phyloP scores from a whole-genome alignment of 2,888 invertebrate species.

The Zeuzera pyrina region DNA sequence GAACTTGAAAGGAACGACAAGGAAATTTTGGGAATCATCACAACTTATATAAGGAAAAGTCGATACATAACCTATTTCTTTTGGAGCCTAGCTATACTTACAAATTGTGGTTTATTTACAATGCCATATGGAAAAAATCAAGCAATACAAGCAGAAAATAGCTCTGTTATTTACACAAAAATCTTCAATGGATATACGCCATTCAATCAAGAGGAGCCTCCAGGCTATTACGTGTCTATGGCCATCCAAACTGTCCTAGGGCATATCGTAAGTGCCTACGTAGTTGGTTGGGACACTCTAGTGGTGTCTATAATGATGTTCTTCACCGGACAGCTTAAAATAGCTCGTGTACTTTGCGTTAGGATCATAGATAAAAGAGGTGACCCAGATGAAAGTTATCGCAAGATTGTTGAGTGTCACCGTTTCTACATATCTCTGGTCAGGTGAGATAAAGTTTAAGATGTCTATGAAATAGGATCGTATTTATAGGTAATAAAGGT shows the following conservation, averaged over 20 bases:
- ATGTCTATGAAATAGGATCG: too few species aligned
- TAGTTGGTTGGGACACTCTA: constrained; percentile 43
- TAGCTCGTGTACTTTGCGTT: constrained; percentile 28
- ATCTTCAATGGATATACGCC: constrained; percentile 43
- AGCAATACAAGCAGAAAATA: constrained; percentile 24
- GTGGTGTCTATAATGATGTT: constrained; percentile 46
- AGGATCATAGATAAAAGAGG: constrained; percentile 23
- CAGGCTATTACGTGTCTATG: constrained; percentile 42
- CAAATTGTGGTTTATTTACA: constrained; percentile 36
- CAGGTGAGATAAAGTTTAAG: constrained; percentile 20
- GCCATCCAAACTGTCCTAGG: constrained; percentile 36
- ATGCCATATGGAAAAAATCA: constrained; percentile 41
- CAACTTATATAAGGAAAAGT: constrained; percentile 28
- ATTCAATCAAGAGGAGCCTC: constrained; percentile 28
- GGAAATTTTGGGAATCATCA: constrained; percentile 20
- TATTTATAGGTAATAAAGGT: too few species aligned
- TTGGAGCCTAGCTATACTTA: constrained; percentile 32
- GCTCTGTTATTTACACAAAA: constrained; percentile 31
- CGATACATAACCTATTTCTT: constrained; percentile 40
- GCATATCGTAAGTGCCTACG: constrained; percentile 32
- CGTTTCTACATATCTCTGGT: constrained; percentile 28
- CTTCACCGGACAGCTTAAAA: constrained; percentile 43
- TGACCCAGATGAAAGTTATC: constrained; percentile 18
- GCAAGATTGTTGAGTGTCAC: constrained; percentile 33
- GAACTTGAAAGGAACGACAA: constrained; percentile 23